These are phyloP conservation scores for Pandemis heparana DNA, from an alignment of 2,888 invertebrate genomes.

Conservation along the genomic window DNA sequence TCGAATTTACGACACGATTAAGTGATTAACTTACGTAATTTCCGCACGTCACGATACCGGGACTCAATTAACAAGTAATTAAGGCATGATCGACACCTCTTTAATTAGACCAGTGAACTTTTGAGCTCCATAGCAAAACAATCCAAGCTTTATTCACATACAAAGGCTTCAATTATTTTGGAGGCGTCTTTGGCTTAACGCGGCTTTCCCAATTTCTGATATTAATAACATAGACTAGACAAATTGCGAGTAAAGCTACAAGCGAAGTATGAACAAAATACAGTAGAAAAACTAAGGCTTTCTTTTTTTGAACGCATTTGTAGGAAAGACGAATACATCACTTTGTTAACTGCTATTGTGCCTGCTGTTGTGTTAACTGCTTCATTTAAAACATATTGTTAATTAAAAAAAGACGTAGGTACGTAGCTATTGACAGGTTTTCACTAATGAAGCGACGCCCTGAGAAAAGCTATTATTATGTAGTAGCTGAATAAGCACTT, in stretches of 20 bases:
- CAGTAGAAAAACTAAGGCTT: too few species aligned
- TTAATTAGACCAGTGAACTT: conserved; percentile 25
- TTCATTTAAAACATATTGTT: too few species aligned
- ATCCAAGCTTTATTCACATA: not conserved
- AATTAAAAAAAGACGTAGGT: too few species aligned
- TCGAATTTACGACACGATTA: conserved; percentile 4
- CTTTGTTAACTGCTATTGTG: too few species aligned
- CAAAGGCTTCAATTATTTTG: not conserved
- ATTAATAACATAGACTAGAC: not conserved
- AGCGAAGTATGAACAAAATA: not conserved
- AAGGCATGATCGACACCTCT: conserved; percentile 26
- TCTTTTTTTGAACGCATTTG: too few species aligned
- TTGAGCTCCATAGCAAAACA: not conserved
- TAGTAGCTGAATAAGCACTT: not conserved
- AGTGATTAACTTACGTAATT: conserved; percentile 19
- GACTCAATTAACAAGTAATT: conserved; percentile 22
- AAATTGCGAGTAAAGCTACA: not conserved
- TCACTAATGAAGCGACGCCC: too few species aligned
- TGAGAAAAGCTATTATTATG: too few species aligned
- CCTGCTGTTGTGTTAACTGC: too few species aligned
- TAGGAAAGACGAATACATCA: too few species aligned
- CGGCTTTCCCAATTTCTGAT: not conserved
- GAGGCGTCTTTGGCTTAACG: not conserved
- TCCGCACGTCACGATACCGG: conserved; percentile 5
- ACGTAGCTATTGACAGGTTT: too few species aligned